Evolutionary conservation across 2,113 vertebrate species (phyloP), one percentile per base, ranked within the genome.

Genomic region (Ciconia boyciana): DNA sequence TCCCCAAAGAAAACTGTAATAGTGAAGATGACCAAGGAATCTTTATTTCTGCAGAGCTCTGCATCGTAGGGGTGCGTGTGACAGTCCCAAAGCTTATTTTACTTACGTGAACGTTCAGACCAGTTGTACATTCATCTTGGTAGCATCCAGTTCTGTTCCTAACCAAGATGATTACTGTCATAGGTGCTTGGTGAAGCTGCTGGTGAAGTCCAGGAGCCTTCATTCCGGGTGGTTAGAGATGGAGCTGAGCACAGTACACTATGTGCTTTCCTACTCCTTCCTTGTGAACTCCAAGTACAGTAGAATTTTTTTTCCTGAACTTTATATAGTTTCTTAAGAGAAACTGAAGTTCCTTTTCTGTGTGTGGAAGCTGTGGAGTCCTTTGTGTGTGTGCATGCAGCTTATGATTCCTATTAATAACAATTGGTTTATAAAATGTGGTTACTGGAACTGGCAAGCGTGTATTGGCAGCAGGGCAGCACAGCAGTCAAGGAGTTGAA

Each of bases 391-490:
- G 54, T 51, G 61, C 36, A 1, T 58, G 57, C 68, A 85, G 58
- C 39, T 94, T 43, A 28, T 69, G 66, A 44, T 85, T 89, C 46
- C 58, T 91, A 20, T 76, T 89, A 74, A 21, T 84, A 81, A 78
- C 72, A 89, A 76, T 11, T 94, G 86, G 43, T 94, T 96, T 95
- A 16, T 82, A 22, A 89, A 75, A 77, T 69, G 83, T 52, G 80
- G 88, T 93, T 79, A 51, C 80, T 89, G 89, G 90, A 76, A 29
- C 64, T 93, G 91, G 90, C 86, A 79, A 87, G 86, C 2, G 2
- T 9, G 7, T 29, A 1, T 14, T 93, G 87, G 81, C 89, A 79
- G 51, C 48, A 25, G 48, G 64, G 81, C 81, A 79, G 43, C 43
- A 16, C 76, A 36, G 44, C 19, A 86, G 83, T 61, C 17, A 26